Conservation (phyloP, 2,888 invertebrate genomes). For the Zygogramma bicolorata region DNA sequence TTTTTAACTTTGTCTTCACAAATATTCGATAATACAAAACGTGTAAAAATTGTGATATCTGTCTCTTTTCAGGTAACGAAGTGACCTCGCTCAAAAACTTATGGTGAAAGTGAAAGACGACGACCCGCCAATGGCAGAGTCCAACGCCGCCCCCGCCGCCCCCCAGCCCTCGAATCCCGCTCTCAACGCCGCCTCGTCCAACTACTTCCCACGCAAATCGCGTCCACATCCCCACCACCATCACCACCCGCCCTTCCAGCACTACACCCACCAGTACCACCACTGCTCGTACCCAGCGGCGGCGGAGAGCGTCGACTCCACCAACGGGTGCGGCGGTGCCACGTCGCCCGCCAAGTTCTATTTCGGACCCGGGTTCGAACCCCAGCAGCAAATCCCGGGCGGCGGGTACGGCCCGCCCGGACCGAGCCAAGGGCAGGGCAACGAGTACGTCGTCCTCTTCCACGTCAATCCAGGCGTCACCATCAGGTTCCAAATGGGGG, state of each 20-base stretch:
- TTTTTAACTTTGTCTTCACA: too few relatives aligned
- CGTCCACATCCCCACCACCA: conserved; percentile 66
- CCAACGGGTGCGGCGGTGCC: conserved; percentile 65
- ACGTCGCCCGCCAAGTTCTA: conserved; percentile 71
- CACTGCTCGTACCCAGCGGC: conserved; percentile 70
- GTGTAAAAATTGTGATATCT: too few relatives aligned
- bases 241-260: conserved; percentile 67
- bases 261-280: conserved; percentile 64
- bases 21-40: background rate
- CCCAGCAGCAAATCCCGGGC: conserved; percentile 64
- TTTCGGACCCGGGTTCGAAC: conserved; percentile 73
- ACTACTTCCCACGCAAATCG: conserved; percentile 40
- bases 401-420: conserved; percentile 52
- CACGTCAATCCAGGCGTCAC: conserved; percentile 84
- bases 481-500: conserved; percentile 80
- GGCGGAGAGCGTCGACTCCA: conserved; percentile 59
- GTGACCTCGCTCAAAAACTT: conserved; percentile 29
- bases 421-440: conserved; percentile 57
- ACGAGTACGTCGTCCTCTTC: conserved; percentile 78
- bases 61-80: conserved; percentile 35
- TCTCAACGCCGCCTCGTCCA: conserved; percentile 21
- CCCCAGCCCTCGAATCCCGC: conserved; percentile 38
- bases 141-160: conserved; percentile 56
- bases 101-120: conserved; percentile 68
- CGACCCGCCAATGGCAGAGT: conserved; percentile 62